Conservation (phyloP, 2,113 vertebrate genomes). For the Pachyramphus minor region DNA sequence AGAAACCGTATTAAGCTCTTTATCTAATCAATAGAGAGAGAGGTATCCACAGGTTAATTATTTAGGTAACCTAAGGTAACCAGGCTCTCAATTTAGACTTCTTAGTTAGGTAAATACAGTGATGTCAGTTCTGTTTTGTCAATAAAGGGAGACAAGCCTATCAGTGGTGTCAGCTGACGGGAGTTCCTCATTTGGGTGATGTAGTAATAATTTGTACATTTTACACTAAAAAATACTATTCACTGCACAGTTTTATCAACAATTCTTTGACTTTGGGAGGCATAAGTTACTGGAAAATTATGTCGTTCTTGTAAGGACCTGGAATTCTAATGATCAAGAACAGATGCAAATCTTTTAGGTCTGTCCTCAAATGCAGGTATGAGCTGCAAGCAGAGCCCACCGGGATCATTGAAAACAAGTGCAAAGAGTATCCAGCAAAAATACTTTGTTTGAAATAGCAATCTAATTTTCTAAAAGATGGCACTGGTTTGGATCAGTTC, state of each 20-base stretch:
- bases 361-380: neutral
- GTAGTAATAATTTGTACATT: neutral
- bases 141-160: neutral
- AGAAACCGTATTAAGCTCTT: neutral
- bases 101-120: neutral
- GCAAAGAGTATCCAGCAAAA: neutral
- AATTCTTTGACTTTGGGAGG: neutral
- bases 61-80: constrained; percentile 14
- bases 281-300: neutral
- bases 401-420: neutral
- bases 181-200: neutral
- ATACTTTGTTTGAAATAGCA: neutral
- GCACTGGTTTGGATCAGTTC: neutral
- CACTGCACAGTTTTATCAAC: neutral
- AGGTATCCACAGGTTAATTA: neutral
- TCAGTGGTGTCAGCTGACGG: neutral
- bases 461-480: neutral
- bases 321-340: neutral
- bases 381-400: neutral
- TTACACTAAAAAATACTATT: neutral
- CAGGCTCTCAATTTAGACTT: constrained; percentile 5
- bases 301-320: neutral
- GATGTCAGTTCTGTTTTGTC: neutral
- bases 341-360: neutral
- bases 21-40: neutral